Evolutionary conservation across 2,797 vertebrate species (phyloP).

Genomic region (Otolemur crassicaudatus): DNA sequence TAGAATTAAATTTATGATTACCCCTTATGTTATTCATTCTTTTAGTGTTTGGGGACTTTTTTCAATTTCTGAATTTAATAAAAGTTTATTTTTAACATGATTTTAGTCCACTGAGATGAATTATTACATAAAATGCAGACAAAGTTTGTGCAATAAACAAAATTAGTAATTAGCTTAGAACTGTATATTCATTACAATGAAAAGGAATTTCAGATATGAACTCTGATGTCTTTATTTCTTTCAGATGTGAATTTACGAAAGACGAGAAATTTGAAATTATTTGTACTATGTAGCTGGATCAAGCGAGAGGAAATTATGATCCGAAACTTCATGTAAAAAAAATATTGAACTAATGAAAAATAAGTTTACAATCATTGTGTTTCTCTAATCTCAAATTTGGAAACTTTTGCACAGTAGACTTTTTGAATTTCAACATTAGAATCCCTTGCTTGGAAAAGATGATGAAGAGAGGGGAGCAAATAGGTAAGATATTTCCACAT

Average conservation of each 20-base stretch:
- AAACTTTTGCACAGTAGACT: neutral
- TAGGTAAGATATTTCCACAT: neutral
- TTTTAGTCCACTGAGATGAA: neutral
- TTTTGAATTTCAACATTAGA: neutral
- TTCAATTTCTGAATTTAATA: slow-evolving; percentile 20
- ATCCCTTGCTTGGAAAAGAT: neutral
- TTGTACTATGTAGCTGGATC: neutral
- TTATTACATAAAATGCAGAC: neutral
- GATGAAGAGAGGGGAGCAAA: neutral
- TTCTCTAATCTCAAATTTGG: neutral
- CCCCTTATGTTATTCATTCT: neutral
- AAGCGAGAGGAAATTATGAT: neutral
- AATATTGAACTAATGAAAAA: neutral
- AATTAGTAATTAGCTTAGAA: neutral
- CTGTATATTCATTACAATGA: neutral
- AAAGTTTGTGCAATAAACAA: neutral
- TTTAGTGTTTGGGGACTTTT: neutral
- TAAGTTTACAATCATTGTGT: neutral
- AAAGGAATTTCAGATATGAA: neutral
- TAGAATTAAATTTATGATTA: neutral
- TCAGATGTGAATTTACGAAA: neutral
- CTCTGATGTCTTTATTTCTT: neutral
- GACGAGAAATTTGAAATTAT: neutral
- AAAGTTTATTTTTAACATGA: neutral
- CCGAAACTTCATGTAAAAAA: neutral